These are phyloP conservation scores for Leptosomus discolor DNA, from an alignment of 2,113 vertebrate species.

Conservation along the genomic window DNA sequence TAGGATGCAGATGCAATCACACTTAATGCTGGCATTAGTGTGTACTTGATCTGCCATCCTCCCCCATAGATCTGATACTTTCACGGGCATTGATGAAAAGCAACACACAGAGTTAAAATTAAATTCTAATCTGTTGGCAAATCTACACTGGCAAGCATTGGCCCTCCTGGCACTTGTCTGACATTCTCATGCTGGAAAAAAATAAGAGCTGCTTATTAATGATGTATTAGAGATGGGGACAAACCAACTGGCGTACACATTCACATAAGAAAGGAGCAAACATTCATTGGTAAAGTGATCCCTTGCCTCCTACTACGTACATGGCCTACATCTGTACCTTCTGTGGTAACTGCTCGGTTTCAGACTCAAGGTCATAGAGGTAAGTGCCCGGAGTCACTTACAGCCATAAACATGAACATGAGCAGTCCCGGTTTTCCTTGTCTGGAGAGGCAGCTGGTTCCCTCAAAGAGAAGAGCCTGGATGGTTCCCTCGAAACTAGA, in stretches of 20 bases:
- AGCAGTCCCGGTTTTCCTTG: not conserved
- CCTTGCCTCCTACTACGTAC: rapidly evolving
- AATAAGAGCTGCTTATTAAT: not conserved
- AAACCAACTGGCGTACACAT: not conserved
- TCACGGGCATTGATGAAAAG: not conserved
- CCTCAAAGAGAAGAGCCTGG: not conserved
- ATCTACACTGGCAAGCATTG: not conserved
- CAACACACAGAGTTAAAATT: not conserved
- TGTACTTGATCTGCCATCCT: not conserved
- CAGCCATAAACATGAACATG: not conserved
- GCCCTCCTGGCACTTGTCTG: not conserved
- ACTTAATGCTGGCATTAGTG: not conserved
- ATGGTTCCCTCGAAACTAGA: not conserved
- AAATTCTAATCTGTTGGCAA: not conserved
- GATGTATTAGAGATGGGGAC: not conserved
- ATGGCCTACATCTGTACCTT: not conserved
- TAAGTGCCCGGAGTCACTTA: not conserved
- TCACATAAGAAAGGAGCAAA: not conserved
- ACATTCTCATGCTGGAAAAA: not conserved
- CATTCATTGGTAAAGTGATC: not conserved
- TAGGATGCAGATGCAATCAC: not conserved
- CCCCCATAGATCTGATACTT: not conserved
- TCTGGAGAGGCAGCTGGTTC: not conserved
- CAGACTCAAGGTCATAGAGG: not conserved
- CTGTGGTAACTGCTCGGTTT: not conserved